Percentiles rank a stretch among this genome's conserved stretches.
These are phyloP conservation scores for Dicaeum eximium DNA, from an alignment of 2,113 vertebrate species.

Conservation along the genomic window DNA sequence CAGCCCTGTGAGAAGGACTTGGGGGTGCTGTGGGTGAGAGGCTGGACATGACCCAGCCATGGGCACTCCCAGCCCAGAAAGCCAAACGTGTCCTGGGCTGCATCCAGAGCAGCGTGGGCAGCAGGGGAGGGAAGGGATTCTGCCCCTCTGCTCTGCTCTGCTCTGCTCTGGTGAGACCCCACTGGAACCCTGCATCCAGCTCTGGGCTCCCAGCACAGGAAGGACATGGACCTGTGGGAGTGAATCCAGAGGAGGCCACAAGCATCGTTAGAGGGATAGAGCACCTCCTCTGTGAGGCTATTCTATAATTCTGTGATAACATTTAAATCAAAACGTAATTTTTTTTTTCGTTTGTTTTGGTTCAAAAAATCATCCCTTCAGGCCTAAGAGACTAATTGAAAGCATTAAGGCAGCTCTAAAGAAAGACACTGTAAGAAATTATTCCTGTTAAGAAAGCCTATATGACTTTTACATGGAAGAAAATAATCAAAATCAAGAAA, in stretches of 20 bases:
- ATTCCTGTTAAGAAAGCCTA: not conserved
- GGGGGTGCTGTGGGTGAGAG: not conserved
- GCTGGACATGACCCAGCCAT: not conserved
- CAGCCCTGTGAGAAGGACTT: not conserved
- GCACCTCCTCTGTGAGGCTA: not conserved
- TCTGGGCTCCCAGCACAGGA: not conserved
- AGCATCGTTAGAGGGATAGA: not conserved
- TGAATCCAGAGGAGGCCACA: not conserved
- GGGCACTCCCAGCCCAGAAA: not conserved
- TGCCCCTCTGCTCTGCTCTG: not conserved
- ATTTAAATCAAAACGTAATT: not conserved
- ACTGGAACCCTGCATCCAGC: not conserved
- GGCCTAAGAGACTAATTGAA: not conserved
- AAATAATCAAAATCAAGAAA: not conserved
- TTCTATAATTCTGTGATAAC: not conserved
- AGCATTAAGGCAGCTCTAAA: not conserved
- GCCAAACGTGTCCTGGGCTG: not conserved
- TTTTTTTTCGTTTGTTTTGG: not conserved
- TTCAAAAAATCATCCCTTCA: not conserved
- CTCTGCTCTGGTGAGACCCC: not conserved
- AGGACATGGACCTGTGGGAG: fast-evolving
- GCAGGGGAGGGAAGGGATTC: not conserved
- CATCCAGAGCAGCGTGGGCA: not conserved
- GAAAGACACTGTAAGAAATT: not conserved
- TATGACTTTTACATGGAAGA: not conserved